Base-by-base conservation (phyloP, 1,140 invertebrate genomes). In the Microvelia longipes region DNA sequence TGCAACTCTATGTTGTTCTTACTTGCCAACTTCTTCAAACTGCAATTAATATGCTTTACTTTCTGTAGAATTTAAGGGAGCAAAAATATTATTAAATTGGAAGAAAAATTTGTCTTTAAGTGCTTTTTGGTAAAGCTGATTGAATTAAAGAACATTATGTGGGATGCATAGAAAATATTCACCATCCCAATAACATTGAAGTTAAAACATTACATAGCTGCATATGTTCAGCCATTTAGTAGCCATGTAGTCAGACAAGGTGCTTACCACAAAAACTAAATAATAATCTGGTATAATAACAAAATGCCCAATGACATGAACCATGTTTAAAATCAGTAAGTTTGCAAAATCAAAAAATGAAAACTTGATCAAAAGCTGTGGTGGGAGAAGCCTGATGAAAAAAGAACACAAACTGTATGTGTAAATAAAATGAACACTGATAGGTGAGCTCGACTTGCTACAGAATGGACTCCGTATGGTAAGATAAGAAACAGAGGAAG, bases 201-300 rank as follows among this genome's bases (percentile, higher is more conserved):
- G 24, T 29, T 30, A 60, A 60, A 60, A 19, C 19, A 11, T 66
- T 71, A 15, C 50, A 65, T 27, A 24, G n/a, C 1, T 71, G 70
- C 28, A 29, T 71, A 2, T 24, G 65, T n/a, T 69, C 71, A 1
- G 24, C 35, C 25, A 15, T 72, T 25, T 29, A 29, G 19, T 71
- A 71, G 68, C 68, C n/a, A n/a, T n/a, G 68, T 50, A 30, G 35
- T 61, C 62, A 69, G 69, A 69, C 68, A 30, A 68, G 69, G 71
- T 66, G 69, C 28, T n/a, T 72, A 11, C 66, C 65, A 24, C 25
- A 27, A 65, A 68, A 15, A 24, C 1, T 27, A 0, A 25, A 28
- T 13, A 70, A 72, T 1, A 70, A 65, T 29, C 1, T 70, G 29
- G 28, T 50, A 64, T 28, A n/a, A n/a, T 5, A 1, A 35, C 70